These are phyloP conservation scores for Drosophila kokeensis DNA, from an alignment of 2,888 invertebrate genomes.

Conservation along the genomic window DNA sequence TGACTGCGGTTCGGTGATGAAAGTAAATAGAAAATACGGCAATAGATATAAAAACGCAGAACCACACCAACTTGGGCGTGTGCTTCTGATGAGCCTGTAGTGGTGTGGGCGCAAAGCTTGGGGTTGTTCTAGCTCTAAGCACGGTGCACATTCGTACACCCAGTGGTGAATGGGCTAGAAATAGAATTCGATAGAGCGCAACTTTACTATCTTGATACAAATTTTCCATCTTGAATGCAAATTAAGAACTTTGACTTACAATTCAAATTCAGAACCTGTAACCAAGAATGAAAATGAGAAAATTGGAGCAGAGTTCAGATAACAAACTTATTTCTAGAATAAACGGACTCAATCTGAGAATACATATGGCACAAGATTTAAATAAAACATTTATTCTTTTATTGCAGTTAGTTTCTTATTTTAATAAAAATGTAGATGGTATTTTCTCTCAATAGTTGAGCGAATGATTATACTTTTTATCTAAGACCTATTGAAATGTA, in stretches of 20 bases:
- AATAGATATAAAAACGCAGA: slow-evolving; percentile 48
- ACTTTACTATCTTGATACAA: background rate
- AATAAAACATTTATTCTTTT: background rate
- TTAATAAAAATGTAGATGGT: background rate
- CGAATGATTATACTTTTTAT: background rate
- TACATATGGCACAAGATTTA: background rate
- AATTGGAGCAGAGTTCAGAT: background rate
- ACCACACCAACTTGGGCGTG: slow-evolving; percentile 52
- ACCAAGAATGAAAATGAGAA: background rate
- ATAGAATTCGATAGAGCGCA: background rate
- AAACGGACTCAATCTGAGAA: background rate
- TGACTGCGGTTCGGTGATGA: slow-evolving; percentile 52
- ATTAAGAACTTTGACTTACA: background rate
- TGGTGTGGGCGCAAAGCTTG: slow-evolving; percentile 4
- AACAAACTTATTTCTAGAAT: background rate
- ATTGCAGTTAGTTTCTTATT: background rate
- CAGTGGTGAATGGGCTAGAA: slow-evolving; percentile 27
- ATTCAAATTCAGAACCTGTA: background rate
- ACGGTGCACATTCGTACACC: slow-evolving; percentile 9
- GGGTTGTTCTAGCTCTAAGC: slow-evolving; percentile 20
- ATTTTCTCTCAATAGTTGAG: background rate
- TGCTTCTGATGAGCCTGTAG: slow-evolving; percentile 24
- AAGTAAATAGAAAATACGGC: slow-evolving; percentile 62
- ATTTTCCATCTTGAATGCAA: background rate
- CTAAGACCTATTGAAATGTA: background rate